Conservation (phyloP, 2,113 vertebrate genomes). For the Macheiramphus alcinus region DNA sequence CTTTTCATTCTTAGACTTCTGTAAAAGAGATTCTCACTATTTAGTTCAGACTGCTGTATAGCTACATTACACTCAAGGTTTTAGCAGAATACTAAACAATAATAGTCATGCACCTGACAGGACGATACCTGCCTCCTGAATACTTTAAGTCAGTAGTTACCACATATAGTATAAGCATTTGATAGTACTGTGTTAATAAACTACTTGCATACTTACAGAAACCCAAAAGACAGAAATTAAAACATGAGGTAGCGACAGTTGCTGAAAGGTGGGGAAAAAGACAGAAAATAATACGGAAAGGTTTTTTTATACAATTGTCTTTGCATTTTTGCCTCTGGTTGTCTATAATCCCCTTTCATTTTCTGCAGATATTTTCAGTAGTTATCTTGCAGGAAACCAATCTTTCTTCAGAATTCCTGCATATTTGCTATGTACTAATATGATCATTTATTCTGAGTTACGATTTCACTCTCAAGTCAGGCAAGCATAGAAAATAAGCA, state of each 20-base stretch:
- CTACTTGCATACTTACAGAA: not conserved
- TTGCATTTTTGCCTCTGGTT: not conserved
- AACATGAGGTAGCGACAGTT: not conserved
- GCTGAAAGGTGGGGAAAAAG: not conserved
- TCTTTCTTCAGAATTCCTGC: not conserved
- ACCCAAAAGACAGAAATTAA: not conserved
- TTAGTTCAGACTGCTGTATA: not conserved
- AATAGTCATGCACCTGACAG: not conserved
- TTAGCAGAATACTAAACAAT: not conserved
- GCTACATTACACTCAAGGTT: not conserved
- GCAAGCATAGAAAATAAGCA: not conserved
- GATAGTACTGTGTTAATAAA: not conserved
- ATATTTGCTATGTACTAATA: not conserved
- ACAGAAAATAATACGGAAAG: not conserved
- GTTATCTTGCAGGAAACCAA: not conserved
- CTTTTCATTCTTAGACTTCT: not conserved
- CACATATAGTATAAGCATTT: not conserved
- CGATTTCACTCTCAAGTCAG: not conserved
- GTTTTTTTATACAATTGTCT: not conserved
- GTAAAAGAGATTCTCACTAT: not conserved
- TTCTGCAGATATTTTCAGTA: slow-evolving; percentile 7
- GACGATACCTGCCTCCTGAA: not conserved
- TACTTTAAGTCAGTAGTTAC: not conserved
- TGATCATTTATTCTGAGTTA: not conserved
- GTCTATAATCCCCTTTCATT: not conserved